These are phyloP conservation scores for Polydesmus complanatus DNA, from an alignment of 2,888 invertebrate genomes.

Conservation along the genomic window DNA sequence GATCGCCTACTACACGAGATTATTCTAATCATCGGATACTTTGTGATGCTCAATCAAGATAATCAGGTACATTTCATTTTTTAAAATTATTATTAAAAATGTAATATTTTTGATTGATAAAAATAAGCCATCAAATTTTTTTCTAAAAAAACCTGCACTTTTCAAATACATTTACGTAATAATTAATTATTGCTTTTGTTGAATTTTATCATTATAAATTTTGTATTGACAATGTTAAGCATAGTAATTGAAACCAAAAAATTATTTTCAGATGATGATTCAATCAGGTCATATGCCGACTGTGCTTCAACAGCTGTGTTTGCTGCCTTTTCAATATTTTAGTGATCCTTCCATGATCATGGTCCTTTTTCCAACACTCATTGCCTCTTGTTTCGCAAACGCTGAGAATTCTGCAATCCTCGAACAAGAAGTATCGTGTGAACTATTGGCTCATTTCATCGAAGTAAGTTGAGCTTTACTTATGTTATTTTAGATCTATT, in stretches of 20 bases:
- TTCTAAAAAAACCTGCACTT: neutral
- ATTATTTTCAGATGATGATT: slow-evolving; percentile 46
- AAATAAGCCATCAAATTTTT: neutral
- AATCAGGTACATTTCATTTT: slow-evolving; percentile 50
- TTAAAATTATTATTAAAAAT: neutral
- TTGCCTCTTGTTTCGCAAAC: slow-evolving; percentile 53
- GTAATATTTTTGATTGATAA: no score
- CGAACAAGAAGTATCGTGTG: slow-evolving; percentile 47
- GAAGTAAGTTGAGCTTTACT: slow-evolving; percentile 27
- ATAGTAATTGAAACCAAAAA: neutral
- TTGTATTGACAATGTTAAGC: no score
- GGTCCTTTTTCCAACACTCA: slow-evolving; percentile 62
- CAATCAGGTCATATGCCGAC: slow-evolving; percentile 62
- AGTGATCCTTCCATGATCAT: slow-evolving; percentile 54
- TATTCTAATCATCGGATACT: slow-evolving; percentile 66
- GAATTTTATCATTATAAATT: neutral
- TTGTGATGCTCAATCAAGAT: slow-evolving; percentile 60
- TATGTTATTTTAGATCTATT: no score
- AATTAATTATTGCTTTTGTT: slow-evolving; percentile 1
- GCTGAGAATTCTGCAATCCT: slow-evolving; percentile 57
- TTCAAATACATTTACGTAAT: neutral
- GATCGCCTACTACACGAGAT: slow-evolving; percentile 60
- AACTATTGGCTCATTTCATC: slow-evolving; percentile 34
- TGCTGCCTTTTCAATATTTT: slow-evolving; percentile 67
- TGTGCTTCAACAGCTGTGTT: slow-evolving; percentile 69